Evolutionary conservation across 2,888 invertebrate genomes (phyloP).

Genomic region (Salpingus planirostris): DNA sequence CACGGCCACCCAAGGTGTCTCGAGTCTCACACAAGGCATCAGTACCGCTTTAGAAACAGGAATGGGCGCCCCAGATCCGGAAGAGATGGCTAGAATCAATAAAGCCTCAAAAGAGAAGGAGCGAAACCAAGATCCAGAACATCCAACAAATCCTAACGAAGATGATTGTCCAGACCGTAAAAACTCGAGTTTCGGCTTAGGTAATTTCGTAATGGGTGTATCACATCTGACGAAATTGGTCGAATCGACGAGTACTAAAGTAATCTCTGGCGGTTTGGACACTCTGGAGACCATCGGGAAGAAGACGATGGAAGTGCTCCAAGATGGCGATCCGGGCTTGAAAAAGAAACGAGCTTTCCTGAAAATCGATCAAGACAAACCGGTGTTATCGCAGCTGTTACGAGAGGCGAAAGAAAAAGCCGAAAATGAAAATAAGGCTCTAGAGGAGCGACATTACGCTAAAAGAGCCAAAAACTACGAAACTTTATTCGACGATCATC

Average conservation of each 20-base stretch:
- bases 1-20: slow-evolving; percentile 67
- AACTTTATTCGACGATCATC: slow-evolving; percentile 77
- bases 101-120: slow-evolving; percentile 25
- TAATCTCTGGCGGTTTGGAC: slow-evolving; percentile 72
- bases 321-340: slow-evolving; percentile 85
- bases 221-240: slow-evolving; percentile 56
- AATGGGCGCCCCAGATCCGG: slow-evolving; percentile 77
- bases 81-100: slow-evolving; percentile 56
- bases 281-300: slow-evolving; percentile 90
- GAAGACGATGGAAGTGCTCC: slow-evolving; percentile 87
- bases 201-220: slow-evolving; percentile 58
- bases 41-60: slow-evolving; percentile 68
- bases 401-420: slow-evolving; percentile 65
- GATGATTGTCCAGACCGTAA: slow-evolving; percentile 3
- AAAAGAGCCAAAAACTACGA: slow-evolving; percentile 58
- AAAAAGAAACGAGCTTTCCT: slow-evolving; percentile 68
- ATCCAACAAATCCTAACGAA: slow-evolving; percentile 4
- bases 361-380: slow-evolving; percentile 50
- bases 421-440: slow-evolving; percentile 45
- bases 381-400: slow-evolving; percentile 54
- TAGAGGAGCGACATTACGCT: slow-evolving; percentile 43
- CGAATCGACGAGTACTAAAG: slow-evolving; percentile 52
- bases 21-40: slow-evolving; percentile 73
- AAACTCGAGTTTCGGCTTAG: slow-evolving; percentile 44
- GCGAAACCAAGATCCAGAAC: slow-evolving; percentile 1